These are phyloP conservation scores for Molossus alvarezi DNA, from an alignment of 2,797 vertebrate genomes.

Conservation along the genomic window DNA sequence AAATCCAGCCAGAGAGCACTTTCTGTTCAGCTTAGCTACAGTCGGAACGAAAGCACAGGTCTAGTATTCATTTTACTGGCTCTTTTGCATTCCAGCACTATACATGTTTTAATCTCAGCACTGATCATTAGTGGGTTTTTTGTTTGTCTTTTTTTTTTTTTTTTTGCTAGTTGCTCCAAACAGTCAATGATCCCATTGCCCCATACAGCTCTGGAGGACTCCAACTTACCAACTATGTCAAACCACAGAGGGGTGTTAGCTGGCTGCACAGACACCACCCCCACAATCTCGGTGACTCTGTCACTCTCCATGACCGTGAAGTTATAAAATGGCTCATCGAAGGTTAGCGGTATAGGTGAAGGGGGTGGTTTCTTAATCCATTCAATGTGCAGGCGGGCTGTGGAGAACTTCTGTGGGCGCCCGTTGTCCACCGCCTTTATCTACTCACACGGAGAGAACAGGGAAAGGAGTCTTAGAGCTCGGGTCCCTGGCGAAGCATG, in stretches of 20 bases:
- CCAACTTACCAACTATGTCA: slow-evolving; percentile 95
- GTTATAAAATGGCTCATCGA: slow-evolving; percentile 97
- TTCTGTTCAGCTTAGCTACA: slow-evolving; percentile 91
- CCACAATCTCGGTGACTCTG: slow-evolving; percentile 97
- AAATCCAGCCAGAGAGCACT: slow-evolving; percentile 91
- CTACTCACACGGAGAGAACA: slow-evolving; percentile 89
- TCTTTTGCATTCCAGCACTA: slow-evolving; percentile 86
- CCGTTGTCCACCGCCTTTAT: slow-evolving; percentile 98
- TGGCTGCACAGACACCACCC: slow-evolving; percentile 96
- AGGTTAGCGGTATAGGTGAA: slow-evolving; percentile 90
- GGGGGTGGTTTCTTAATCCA: slow-evolving; percentile 95
- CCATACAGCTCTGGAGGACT: not conserved
- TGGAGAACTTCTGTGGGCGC: slow-evolving; percentile 96
- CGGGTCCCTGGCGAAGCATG: not conserved
- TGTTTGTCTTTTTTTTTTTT: slow-evolving; percentile 63
- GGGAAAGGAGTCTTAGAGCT: slow-evolving; percentile 61
- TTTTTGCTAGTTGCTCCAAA: slow-evolving; percentile 78
- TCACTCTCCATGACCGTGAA: slow-evolving; percentile 98
- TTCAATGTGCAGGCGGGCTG: slow-evolving; percentile 97
- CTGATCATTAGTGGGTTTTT: not conserved
- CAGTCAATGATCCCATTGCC: not conserved
- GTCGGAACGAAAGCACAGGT: slow-evolving; percentile 89
- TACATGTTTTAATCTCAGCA: slow-evolving; percentile 64
- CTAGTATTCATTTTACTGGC: slow-evolving; percentile 85
- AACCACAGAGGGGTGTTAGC: slow-evolving; percentile 95